phyloP scores from a whole-genome alignment of 2,113 vertebrate species.

The Ceyx margarethae region DNA sequence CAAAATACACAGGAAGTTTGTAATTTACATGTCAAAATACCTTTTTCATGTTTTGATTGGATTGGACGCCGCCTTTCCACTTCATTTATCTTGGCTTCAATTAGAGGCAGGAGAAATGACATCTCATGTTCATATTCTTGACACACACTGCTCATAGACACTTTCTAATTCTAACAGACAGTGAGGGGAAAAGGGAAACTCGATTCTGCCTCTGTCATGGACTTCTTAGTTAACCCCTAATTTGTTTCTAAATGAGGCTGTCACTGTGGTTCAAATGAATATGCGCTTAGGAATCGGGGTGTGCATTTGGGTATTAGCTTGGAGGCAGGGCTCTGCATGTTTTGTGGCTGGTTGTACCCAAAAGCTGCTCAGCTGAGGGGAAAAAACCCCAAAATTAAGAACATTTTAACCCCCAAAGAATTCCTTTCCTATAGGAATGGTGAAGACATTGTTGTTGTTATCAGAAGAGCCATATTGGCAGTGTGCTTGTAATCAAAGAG shows the following conservation, averaged over 20 bases:
- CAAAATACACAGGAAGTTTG: conserved; percentile 84
- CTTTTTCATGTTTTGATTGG: conserved; percentile 85
- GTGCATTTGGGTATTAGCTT: not conserved
- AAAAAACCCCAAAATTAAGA: not conserved
- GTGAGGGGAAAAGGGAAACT: conserved; percentile 78
- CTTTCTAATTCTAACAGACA: conserved; percentile 81
- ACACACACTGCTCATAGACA: conserved; percentile 73
- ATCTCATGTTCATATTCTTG: conserved; percentile 74
- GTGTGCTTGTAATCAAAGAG: not conserved
- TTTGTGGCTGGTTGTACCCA: not conserved
- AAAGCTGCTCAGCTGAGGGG: not conserved
- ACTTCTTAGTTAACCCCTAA: conserved; percentile 82
- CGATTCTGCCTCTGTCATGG: conserved; percentile 70
- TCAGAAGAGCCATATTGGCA: not conserved
- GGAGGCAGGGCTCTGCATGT: not conserved
- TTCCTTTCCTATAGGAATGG: not conserved
- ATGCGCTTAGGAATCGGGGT: conserved; percentile 18
- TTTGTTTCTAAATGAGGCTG: conserved; percentile 81
- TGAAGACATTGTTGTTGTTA: not conserved
- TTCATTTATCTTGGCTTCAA: conserved; percentile 84
- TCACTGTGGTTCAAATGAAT: conserved; percentile 73
- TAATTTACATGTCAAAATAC: conserved; percentile 87
- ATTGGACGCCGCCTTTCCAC: conserved; percentile 82
- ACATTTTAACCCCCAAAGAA: not conserved
- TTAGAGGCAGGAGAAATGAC: conserved; percentile 78